Conservation (phyloP, 1,140 invertebrate species). For the Caenorhabditis elegans region WBcel235 BX284603.4:4821001-4821500, state of each 20-base stretch:
- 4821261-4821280: constrained; percentile 59
- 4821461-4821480: constrained; percentile 55
- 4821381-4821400: constrained; percentile 62
- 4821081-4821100: constrained; percentile 60
- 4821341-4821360: constrained; percentile 60
- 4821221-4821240: constrained; percentile 60
- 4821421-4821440: constrained; percentile 49
- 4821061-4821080: constrained; percentile 52
- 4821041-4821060: constrained; percentile 49
- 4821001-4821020: not conserved
- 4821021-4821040: not conserved
- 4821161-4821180: constrained; percentile 61
- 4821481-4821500: constrained; percentile 56
- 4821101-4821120: constrained; percentile 61
- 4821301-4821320: constrained; percentile 57
- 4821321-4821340: constrained; percentile 64
- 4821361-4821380: constrained; percentile 60
- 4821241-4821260: constrained; percentile 62
- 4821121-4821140: constrained; percentile 61
- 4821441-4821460: constrained; percentile 54
- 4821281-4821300: constrained; percentile 36
- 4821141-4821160: constrained; percentile 65
- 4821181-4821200: constrained; percentile 61
- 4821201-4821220: constrained; percentile 62
- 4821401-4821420: constrained; percentile 56